These are phyloP conservation scores for Lepisosteus osseus DNA, from an alignment of 2,113 vertebrate species.

Conservation along the genomic window DNA sequence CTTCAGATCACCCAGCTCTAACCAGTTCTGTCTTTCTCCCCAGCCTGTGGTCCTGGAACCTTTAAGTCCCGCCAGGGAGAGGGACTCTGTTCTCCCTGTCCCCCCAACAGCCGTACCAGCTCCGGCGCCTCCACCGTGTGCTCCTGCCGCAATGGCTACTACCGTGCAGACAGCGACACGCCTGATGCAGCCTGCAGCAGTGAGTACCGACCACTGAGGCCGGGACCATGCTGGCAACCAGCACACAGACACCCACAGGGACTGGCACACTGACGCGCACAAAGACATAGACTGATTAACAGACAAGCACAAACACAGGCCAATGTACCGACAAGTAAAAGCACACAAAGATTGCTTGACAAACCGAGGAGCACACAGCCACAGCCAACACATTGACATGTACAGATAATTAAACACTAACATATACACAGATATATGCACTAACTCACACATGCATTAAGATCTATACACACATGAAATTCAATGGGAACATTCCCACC, in stretches of 20 bases:
- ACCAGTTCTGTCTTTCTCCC: slow-evolving; percentile 40
- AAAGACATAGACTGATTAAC: slow-evolving; percentile 2
- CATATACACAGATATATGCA: no score
- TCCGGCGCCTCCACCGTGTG: slow-evolving; percentile 81
- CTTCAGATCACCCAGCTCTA: slow-evolving; percentile 50
- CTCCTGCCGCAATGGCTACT: slow-evolving; percentile 83
- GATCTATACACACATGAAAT: no score
- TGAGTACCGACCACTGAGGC: slow-evolving; percentile 56
- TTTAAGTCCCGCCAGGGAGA: slow-evolving; percentile 96
- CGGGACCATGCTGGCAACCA: not conserved
- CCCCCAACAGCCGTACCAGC: slow-evolving; percentile 83
- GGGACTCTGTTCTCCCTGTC: slow-evolving; percentile 80
- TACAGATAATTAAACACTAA: no score
- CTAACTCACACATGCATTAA: no score
- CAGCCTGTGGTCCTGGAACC: slow-evolving; percentile 84
- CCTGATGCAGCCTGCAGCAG: slow-evolving; percentile 88
- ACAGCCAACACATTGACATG: no score
- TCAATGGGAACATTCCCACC: no score
- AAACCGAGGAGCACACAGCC: no score
- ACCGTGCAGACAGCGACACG: slow-evolving; percentile 81
- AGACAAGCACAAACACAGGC: slow-evolving; percentile 1
- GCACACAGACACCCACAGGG: not conserved
- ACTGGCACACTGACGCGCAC: slow-evolving; percentile 14
- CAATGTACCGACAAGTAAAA: no score
- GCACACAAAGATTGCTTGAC: no score